A percentile compares a stretch with the other conserved stretches of the same genome.
Evolutionary conservation across 2,113 vertebrate species (phyloP).

Genomic region (Promerops cafer): DNA sequence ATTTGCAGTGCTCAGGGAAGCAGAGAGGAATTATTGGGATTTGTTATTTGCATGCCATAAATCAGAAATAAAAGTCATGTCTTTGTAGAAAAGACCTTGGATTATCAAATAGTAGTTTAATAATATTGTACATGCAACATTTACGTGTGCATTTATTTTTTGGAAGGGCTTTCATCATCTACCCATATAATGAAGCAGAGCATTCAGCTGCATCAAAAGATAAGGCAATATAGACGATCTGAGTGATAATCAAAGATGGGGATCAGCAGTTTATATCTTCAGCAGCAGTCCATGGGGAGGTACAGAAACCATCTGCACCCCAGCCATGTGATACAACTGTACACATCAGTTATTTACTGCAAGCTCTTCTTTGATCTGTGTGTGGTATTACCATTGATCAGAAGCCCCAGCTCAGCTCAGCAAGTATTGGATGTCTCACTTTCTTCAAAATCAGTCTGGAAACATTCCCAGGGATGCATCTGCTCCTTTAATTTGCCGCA

Average conservation of each 20-base stretch:
- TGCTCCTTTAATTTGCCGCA: conserved; percentile 20
- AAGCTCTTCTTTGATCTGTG: background rate
- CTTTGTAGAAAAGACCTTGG: background rate
- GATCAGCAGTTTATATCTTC: background rate
- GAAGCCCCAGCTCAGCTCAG: background rate
- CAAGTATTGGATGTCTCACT: background rate
- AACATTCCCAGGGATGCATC: background rate
- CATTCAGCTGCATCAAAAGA: background rate
- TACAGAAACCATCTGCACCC: background rate
- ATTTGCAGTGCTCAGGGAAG: background rate
- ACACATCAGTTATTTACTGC: background rate
- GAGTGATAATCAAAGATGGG: background rate
- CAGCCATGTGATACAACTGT: background rate
- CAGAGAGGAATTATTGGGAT: background rate
- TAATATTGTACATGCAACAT: background rate
- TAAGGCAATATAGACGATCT: background rate
- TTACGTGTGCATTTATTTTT: background rate
- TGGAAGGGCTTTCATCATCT: background rate
- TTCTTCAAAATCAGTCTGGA: conserved; percentile 24
- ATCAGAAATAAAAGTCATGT: background rate
- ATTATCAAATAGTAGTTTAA: background rate
- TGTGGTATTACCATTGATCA: background rate
- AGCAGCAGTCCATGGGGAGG: background rate
- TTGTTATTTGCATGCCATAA: background rate
- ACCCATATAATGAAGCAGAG: background rate